Evolutionary conservation across 1,140 invertebrate genomes (phyloP).

Genomic region (Bombus polaris): DNA sequence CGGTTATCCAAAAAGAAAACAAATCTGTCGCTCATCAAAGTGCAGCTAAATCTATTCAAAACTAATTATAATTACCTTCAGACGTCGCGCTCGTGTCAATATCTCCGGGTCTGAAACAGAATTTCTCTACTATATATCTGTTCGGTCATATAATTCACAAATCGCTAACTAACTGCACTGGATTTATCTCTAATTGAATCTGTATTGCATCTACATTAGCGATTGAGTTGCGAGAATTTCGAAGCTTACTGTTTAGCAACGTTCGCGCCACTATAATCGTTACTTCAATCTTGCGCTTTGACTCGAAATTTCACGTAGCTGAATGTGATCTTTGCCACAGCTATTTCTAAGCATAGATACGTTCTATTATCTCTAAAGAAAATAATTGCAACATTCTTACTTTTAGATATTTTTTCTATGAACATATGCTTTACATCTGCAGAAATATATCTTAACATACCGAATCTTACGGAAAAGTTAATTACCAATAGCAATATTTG

Average conservation of each 20-base stretch:
- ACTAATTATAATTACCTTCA: background rate
- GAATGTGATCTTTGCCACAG: too few species aligned
- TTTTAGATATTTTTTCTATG: too few species aligned
- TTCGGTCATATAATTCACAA: background rate
- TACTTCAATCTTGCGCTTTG: background rate
- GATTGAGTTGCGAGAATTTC: background rate
- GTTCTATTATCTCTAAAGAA: too few species aligned
- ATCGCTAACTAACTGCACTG: background rate
- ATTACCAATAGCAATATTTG: too few species aligned
- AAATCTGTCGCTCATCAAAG: background rate
- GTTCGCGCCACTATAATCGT: background rate
- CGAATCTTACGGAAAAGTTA: too few species aligned
- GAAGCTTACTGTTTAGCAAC: background rate
- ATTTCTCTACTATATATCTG: background rate
- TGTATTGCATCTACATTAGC: background rate
- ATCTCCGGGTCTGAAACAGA: background rate
- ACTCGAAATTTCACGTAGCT: background rate
- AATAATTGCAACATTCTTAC: too few species aligned
- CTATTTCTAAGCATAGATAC: too few species aligned
- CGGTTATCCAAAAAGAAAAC: too few species aligned
- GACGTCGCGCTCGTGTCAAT: background rate
- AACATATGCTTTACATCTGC: accelerated
- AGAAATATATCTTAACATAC: too few species aligned
- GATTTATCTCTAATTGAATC: too few species aligned
- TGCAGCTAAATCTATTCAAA: background rate